phyloP scores from a whole-genome alignment of 2,113 vertebrate genomes.

The Equus przewalskii region DNA sequence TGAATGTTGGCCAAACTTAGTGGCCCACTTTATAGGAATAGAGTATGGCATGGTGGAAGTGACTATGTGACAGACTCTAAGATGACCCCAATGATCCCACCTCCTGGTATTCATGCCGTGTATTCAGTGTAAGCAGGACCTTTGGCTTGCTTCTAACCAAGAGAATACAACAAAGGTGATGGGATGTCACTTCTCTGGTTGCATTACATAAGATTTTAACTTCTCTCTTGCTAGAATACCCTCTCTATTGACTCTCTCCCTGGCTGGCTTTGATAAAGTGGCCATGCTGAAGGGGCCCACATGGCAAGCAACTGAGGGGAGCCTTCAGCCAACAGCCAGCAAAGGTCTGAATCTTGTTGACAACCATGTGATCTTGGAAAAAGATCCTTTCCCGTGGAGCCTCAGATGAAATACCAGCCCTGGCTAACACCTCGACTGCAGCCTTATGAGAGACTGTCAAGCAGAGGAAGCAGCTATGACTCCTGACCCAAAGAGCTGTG shows the following conservation, averaged over 20 bases:
- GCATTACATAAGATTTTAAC: too few relatives aligned
- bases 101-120: accelerated
- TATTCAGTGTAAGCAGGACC: accelerated
- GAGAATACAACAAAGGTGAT: accelerated
- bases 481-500: neutral
- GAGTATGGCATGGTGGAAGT: accelerated
- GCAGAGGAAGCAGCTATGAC: neutral
- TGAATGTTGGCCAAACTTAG: neutral
- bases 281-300: too few relatives aligned
- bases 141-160: accelerated
- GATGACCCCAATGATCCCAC: neutral
- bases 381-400: neutral
- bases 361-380: neutral
- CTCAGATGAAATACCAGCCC: too few relatives aligned
- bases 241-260: neutral
- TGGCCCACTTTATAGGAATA: neutral
- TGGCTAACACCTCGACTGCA: neutral
- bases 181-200: neutral
- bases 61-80: neutral
- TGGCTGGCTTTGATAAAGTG: neutral
- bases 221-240: neutral
- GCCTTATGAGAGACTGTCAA: neutral
- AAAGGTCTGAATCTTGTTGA: neutral
- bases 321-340: accelerated
- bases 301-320: neutral